Percentiles rank a stretch among this genome's conserved stretches.
phyloP scores from a whole-genome alignment of 2,113 vertebrate genomes.

The Pseudorasbora parva region DNA sequence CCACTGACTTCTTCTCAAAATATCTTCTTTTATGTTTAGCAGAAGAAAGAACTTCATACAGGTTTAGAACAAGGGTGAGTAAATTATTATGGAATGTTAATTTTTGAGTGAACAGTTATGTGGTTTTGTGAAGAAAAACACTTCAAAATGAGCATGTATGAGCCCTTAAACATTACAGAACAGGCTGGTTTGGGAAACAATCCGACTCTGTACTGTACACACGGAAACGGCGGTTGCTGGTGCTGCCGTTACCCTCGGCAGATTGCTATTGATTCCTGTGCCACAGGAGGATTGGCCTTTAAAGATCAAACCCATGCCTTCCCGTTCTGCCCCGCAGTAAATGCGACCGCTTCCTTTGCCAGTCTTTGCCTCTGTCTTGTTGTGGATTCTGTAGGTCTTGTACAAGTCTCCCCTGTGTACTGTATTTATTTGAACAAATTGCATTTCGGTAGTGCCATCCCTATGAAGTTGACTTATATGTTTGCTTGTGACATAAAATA shows the following conservation, averaged over 20 bases:
- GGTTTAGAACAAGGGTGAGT: no score
- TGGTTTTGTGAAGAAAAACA: not conserved
- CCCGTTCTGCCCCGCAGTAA: constrained; percentile 10
- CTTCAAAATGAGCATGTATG: not conserved
- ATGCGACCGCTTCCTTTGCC: not conserved
- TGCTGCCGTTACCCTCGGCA: constrained; percentile 8
- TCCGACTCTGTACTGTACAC: not conserved
- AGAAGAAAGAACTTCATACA: no score
- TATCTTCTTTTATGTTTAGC: no score
- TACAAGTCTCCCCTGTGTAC: not conserved
- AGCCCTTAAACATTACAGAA: not conserved
- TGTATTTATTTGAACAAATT: constrained; percentile 1
- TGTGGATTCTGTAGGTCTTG: not conserved
- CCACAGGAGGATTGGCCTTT: constrained; percentile 35
- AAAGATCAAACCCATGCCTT: constrained; percentile 33
- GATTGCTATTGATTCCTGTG: constrained; percentile 39
- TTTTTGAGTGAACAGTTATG: not conserved
- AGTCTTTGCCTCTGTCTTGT: constrained; percentile 19
- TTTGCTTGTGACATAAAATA: not conserved
- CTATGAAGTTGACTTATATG: not conserved
- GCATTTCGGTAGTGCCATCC: not conserved
- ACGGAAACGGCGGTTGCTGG: not conserved
- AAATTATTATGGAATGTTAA: no score
- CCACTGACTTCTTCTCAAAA: no score
- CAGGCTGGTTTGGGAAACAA: not conserved